These are phyloP conservation scores for Aegypius monachus DNA, from an alignment of 2,113 vertebrate species.

Conservation along the genomic window DNA sequence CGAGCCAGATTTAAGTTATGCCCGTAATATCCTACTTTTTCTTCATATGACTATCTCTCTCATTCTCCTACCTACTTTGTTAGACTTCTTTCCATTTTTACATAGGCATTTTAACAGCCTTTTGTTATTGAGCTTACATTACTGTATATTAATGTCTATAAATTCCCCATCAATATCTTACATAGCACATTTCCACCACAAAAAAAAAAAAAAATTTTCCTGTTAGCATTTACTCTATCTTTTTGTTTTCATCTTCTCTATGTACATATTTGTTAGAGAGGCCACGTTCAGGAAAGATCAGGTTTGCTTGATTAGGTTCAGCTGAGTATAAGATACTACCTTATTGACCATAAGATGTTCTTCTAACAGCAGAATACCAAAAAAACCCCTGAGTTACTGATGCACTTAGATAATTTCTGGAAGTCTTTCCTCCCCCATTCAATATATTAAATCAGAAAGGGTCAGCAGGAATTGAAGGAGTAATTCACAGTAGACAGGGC, in stretches of 20 bases:
- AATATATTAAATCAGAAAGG: not conserved
- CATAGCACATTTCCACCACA: not conserved
- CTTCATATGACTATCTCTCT: not conserved
- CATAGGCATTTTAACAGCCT: not conserved
- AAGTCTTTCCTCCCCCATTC: not conserved
- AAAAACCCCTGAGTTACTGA: not conserved
- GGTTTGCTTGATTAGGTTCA: not conserved
- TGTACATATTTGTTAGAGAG: not conserved
- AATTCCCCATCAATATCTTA: conserved; percentile 19
- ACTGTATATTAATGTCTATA: conserved; percentile 17
- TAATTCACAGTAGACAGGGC: not conserved
- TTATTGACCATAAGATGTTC: not conserved
- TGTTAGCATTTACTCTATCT: not conserved
- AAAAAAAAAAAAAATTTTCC: not conserved
- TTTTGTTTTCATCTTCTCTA: not conserved
- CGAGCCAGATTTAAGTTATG: not conserved
- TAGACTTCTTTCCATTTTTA: conserved; percentile 7
- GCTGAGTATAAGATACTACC: not conserved
- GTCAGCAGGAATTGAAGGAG: not conserved
- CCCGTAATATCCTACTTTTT: not conserved
- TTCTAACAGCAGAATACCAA: not conserved
- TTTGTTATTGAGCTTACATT: conserved; percentile 6
- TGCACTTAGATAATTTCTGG: not conserved
- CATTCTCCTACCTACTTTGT: not conserved
- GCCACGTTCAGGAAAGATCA: not conserved